A percentile compares a stretch with the other conserved stretches of the same genome.
Evolutionary conservation across 2,113 vertebrate species (phyloP).

Genomic region (Arenaria interpres): DNA sequence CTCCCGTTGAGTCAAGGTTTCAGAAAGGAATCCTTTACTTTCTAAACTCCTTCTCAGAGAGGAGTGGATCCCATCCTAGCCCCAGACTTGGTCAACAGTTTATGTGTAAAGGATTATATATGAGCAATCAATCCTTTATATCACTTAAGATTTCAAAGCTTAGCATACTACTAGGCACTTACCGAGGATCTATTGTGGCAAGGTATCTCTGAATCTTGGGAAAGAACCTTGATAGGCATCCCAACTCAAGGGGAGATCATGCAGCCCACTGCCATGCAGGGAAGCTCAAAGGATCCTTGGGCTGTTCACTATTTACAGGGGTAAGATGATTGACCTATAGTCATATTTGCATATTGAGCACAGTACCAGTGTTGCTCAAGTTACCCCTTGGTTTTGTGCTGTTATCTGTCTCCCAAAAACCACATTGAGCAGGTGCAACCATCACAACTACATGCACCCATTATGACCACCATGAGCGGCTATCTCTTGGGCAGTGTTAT

Average conservation of each 20-base stretch:
- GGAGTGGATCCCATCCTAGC: neutral
- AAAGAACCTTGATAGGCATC: neutral
- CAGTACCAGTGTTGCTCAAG: neutral
- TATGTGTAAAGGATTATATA: neutral
- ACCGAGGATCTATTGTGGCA: neutral
- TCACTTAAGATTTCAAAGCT: neutral
- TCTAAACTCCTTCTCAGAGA: neutral
- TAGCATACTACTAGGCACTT: neutral
- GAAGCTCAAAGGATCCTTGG: neutral
- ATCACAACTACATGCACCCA: neutral
- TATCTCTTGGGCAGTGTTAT: neutral
- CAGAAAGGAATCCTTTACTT: neutral
- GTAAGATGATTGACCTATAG: neutral
- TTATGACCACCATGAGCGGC: neutral
- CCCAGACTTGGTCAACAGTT: neutral
- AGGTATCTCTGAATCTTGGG: neutral
- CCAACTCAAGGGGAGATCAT: neutral
- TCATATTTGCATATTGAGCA: neutral
- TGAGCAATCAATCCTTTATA: neutral
- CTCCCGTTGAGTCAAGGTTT: neutral
- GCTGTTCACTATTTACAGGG: neutral
- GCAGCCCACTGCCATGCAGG: neutral
- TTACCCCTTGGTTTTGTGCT: neutral
- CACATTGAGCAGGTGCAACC: neutral
- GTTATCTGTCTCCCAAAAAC: neutral